These are phyloP conservation scores for Encarsia formosa DNA, from an alignment of 2,888 invertebrate genomes.

Conservation along the genomic window DNA sequence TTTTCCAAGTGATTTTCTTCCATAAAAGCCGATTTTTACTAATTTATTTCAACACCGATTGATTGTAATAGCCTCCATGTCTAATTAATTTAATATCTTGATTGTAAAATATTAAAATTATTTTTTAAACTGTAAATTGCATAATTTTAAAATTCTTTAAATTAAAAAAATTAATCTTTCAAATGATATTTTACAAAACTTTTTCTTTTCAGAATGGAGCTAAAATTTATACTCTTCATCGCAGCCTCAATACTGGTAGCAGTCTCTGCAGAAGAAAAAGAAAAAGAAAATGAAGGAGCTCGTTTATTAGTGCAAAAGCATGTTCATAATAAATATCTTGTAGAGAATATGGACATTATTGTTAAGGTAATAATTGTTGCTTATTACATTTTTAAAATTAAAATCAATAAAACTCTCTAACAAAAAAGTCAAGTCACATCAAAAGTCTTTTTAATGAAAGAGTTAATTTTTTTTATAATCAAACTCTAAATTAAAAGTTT, in stretches of 20 bases:
- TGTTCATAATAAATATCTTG: slow-evolving; percentile 91
- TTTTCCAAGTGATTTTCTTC: not conserved
- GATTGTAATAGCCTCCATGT: not conserved
- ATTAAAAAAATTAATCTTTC: not conserved
- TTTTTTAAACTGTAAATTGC: too few relatives aligned
- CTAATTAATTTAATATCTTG: not conserved
- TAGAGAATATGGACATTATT: slow-evolving; percentile 93
- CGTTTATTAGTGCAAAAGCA: slow-evolving; percentile 87
- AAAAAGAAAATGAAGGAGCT: slow-evolving; percentile 74
- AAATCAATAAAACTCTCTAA: too few relatives aligned
- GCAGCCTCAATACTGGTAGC: slow-evolving; percentile 52
- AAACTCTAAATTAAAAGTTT: too few relatives aligned
- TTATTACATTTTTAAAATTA: too few relatives aligned
- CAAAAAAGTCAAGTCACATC: too few relatives aligned
- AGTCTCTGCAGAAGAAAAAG: slow-evolving; percentile 60
- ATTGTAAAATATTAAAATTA: too few relatives aligned
- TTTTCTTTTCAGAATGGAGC: slow-evolving; percentile 47
- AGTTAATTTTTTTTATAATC: too few relatives aligned
- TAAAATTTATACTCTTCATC: slow-evolving; percentile 50
- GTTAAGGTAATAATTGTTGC: slow-evolving; percentile 66
- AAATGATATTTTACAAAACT: too few relatives aligned
- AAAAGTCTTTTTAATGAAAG: too few relatives aligned
- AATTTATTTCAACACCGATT: not conserved
- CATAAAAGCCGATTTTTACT: not conserved
- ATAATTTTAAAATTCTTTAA: too few relatives aligned